Evolutionary conservation across 1,140 invertebrate genomes (phyloP).

Genomic region (Ceratina japonica): DNA sequence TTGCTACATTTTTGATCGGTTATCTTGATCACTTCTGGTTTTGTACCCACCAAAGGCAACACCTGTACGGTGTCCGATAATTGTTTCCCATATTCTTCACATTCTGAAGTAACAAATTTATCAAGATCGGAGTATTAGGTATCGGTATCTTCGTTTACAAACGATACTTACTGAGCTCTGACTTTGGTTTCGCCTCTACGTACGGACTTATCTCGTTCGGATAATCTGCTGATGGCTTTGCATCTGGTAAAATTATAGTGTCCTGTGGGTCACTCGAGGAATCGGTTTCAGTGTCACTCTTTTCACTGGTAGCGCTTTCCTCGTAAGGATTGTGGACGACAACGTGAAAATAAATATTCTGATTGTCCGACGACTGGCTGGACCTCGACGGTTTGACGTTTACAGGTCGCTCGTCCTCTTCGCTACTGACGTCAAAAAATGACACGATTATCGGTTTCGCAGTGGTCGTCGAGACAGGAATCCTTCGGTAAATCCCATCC

Average conservation of each 20-base stretch:
- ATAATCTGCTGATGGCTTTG: neutral
- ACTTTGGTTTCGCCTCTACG: constrained; percentile 17
- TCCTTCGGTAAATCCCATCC: neutral
- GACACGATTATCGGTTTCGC: too few species aligned
- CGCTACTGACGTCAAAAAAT: neutral
- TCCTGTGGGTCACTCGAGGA: neutral
- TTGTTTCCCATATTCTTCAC: constrained; percentile 49
- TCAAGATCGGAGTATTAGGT: neutral
- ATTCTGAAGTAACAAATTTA: constrained; percentile 43
- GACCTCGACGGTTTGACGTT: neutral
- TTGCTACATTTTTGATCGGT: constrained; percentile 8
- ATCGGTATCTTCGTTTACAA: neutral
- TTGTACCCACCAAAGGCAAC: constrained; percentile 2
- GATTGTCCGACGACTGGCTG: neutral
- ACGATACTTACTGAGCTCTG: constrained; percentile 53
- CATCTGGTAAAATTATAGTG: too few species aligned
- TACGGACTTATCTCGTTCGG: neutral
- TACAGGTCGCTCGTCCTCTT: neutral
- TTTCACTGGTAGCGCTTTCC: neutral
- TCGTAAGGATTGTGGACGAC: neutral
- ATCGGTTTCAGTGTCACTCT: neutral
- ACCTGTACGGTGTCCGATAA: neutral
- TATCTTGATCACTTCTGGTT: neutral
- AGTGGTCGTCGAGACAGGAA: neutral
- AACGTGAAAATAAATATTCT: neutral